Evolutionary conservation across 2,797 vertebrate species (phyloP), one percentile per base, ranked within the genome.

Genomic region (Paramormyrops hopkinsi): DNA sequence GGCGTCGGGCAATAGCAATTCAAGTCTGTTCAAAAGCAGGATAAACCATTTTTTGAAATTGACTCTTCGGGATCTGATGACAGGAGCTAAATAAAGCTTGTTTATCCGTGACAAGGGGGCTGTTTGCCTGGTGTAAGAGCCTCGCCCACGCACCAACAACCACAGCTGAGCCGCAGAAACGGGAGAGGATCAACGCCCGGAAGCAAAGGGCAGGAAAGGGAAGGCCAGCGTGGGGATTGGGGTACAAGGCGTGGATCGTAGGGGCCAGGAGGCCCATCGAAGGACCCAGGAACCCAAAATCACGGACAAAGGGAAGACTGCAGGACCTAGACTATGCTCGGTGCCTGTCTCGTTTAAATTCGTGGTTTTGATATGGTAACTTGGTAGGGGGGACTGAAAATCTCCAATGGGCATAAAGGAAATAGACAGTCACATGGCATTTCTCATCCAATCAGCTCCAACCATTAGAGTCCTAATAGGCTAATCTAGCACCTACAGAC

Each of bases 11-110:
- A 41, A 44, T 19, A 19, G 73, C 73, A 44, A 8, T 44, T 79
- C 73, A 79, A 17, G 33, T 79, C 37, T 6, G 37, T 19, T 44
- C 73, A 79, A 79, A 7, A 79, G 73, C 37, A n/a, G 37, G 37
- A 44, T 44, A 89, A 79, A 82, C 92, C 91, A 89, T 94, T 96
- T 94, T 95, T 89, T 94, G 95, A 95, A 91, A 94, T 94, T 69
- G 11, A 95, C 93, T 90, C 62, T 29, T 79, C 86, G 83, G 89
- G 65, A 91, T 94, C 91, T 89, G 69, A 91, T 90, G 90, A 89
- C 91, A 86, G 90, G 91, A 76, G 62, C 92, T 92, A 92, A 91
- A 93, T 93, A 94, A 92, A 93, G 87, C 37, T 51, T 12, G 46
- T 9, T 33, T 59, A 9, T 89, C 19, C 2, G 22, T 89, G 82